Percentiles rank a stretch among this genome's conserved stretches.
Conservation (phyloP, 2,113 vertebrate genomes). For the Calyptomena viridis region DNA sequence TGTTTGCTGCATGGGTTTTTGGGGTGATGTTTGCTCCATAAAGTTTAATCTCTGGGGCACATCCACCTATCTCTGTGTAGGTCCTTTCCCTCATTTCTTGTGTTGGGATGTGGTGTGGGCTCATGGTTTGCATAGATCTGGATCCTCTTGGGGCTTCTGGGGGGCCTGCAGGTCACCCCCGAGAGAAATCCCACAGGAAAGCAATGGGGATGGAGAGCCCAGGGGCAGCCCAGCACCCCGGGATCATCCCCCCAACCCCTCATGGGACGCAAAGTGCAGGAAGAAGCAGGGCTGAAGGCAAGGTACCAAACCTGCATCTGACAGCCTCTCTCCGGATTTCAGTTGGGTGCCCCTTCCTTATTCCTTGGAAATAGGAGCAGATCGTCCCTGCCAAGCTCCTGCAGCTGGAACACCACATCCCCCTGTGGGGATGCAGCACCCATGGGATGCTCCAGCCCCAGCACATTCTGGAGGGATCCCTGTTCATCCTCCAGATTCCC, state of each 20-base stretch:
- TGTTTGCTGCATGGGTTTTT: neutral
- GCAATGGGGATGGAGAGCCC: neutral
- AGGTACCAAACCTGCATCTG: neutral
- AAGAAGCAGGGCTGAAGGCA: neutral
- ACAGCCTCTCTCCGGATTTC: neutral
- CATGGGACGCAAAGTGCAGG: neutral
- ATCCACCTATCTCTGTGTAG: accelerated
- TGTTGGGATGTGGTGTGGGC: neutral
- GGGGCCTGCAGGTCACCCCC: neutral
- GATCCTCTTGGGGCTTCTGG: neutral
- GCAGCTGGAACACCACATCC: neutral
- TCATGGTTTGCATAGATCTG: neutral
- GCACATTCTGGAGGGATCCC: neutral
- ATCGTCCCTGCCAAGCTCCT: neutral
- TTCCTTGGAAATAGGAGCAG: neutral
- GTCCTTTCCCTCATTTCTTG: neutral
- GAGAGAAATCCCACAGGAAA: neutral
- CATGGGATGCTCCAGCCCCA: neutral
- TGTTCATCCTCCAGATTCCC: neutral
- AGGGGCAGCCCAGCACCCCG: neutral
- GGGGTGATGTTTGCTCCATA: neutral
- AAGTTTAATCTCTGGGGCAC: neutral
- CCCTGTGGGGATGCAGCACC: neutral
- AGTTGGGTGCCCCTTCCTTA: accelerated
- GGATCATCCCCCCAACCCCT: neutral